Evolutionary conservation across 2,797 vertebrate species (phyloP), one percentile per base, ranked within the genome.

Genomic region (Periparus ater): DNA sequence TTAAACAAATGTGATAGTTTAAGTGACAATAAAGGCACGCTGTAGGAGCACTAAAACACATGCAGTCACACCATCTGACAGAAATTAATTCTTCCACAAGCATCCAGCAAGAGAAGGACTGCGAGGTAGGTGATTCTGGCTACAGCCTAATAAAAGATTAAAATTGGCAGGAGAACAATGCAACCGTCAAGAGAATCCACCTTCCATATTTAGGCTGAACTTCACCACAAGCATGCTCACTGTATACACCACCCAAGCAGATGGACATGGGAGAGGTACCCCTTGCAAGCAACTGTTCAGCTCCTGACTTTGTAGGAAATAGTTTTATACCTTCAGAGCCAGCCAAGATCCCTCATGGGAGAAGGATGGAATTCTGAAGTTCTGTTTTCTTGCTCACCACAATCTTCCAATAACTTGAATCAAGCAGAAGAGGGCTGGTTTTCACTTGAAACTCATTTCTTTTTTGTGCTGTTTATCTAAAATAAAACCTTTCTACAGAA

Each of bases 31-130:
- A 86, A 94, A 92, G 66, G 29, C 87, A 93, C 45, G 0, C 83
- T 66, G 82, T 13, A 91, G 91, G 87, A 89, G n/a, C 83, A 63
- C 88, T 84, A 67, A 87, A 91, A 87, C 91, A 93, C 86, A 92
- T 30, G 85, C 91, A 68, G 88, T 73, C 74, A 84, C 71, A 91
- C 82, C 94, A 95, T 93, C 93, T 94, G 91, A 96, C 95, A 88
- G 85, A 89, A 95, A 96, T 91, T 85, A 86, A 94, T 83, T 91
- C 81, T 91, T 76, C 73, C 83, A 81, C n/a, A 30, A 51, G 55
- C 76, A 88, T 72, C 71, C 91, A 95, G 84, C 82, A 92, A 86
- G 40, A 89, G 32, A 36, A 60, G 79, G 60, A 63, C 73, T 71
- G 73, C 0, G 1, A 88, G 58, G 55, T 30, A 67, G 70, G 30